Evolutionary conservation across 2,113 vertebrate genomes (phyloP).

Genomic region (Orientallactaga bullata): DNA sequence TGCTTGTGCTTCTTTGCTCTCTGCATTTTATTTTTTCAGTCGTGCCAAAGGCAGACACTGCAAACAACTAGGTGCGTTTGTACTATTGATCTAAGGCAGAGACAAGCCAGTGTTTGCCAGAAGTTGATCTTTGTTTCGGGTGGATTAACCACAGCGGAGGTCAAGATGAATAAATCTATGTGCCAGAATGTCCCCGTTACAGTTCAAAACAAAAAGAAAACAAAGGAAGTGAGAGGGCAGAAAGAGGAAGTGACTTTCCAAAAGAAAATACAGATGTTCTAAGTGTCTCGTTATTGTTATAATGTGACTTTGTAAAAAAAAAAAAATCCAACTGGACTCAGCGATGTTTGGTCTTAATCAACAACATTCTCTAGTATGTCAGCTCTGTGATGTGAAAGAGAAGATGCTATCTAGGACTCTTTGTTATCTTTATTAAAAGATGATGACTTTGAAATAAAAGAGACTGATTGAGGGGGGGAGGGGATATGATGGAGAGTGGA

Average conservation of each 20-base stretch:
- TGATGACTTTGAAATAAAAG: too few species aligned
- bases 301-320: constrained; percentile 65
- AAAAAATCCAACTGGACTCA: neutral
- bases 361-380: constrained; percentile 13
- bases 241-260: constrained; percentile 80
- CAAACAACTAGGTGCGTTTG: constrained; percentile 2
- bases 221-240: constrained; percentile 74
- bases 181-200: constrained; percentile 79
- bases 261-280: constrained; percentile 83
- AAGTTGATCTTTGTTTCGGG: constrained; percentile 82
- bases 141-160: constrained; percentile 80
- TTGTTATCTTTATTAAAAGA: neutral
- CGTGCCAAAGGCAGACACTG: neutral
- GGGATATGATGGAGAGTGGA: too few species aligned
- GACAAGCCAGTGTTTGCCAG: constrained; percentile 66
- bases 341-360: constrained; percentile 52
- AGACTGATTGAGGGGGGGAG: too few species aligned
- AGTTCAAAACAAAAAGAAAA: constrained; percentile 82
- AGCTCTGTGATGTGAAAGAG: neutral
- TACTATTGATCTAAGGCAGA: constrained; percentile 45
- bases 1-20: neutral
- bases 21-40: neutral
- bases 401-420: neutral
- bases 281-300: constrained; percentile 62
- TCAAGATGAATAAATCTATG: constrained; percentile 80